Evolutionary conservation across 2,797 vertebrate species (phyloP).

Genomic region (Manis crassicaudata): DNA sequence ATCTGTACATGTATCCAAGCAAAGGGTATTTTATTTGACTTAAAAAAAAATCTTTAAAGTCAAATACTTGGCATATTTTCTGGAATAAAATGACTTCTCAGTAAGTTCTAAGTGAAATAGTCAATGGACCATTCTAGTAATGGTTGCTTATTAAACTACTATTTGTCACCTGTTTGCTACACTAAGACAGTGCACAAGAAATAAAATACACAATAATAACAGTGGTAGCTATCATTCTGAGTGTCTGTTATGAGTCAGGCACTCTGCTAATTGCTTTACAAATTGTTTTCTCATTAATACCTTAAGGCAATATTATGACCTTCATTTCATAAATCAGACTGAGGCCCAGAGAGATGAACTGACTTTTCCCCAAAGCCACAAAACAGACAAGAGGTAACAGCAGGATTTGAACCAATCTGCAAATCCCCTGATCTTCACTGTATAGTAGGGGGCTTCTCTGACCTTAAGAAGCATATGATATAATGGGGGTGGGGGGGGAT

Average conservation of each 20-base stretch:
- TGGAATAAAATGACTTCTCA: slow-evolving; percentile 45
- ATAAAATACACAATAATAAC: neutral
- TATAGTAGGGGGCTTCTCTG: neutral
- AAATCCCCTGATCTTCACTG: neutral
- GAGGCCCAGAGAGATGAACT: neutral
- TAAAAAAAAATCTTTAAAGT: slow-evolving; percentile 22
- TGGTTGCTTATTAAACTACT: slow-evolving; percentile 12
- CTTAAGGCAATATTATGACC: neutral
- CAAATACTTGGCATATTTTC: slow-evolving; percentile 17
- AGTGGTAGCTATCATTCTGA: neutral
- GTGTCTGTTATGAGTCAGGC: neutral
- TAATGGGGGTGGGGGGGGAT: fast-evolving
- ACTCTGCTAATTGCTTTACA: slow-evolving; percentile 35
- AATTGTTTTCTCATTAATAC: slow-evolving; percentile 22
- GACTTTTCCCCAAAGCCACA: neutral
- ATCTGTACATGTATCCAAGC: neutral
- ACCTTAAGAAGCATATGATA: neutral
- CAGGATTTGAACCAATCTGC: neutral
- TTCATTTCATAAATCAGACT: slow-evolving; percentile 24
- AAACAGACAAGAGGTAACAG: neutral
- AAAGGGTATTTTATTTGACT: slow-evolving; percentile 46
- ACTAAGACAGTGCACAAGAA: neutral
- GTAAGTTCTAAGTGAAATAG: slow-evolving; percentile 57
- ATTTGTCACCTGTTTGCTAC: neutral
- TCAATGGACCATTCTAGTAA: slow-evolving; percentile 41